Evolutionary conservation across 1,140 invertebrate genomes (phyloP).

Genomic region (Macrobrachium rosenbergii): DNA sequence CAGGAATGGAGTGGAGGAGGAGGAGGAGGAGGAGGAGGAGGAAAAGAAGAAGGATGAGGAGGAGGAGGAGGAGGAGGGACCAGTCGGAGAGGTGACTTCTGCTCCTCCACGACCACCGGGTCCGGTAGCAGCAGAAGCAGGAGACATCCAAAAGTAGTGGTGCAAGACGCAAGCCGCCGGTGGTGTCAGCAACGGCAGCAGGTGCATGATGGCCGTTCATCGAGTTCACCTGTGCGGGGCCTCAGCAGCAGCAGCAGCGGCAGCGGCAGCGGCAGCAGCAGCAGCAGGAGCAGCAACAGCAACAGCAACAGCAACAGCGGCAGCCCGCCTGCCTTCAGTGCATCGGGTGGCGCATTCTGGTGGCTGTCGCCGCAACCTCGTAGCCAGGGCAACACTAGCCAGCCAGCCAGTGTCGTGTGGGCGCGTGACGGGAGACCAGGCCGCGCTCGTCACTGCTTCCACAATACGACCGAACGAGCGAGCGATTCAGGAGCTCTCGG

Average conservation of each 20-base stretch:
- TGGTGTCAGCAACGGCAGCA: constrained; percentile 33
- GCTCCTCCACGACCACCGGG: not conserved
- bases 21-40: too few relatives aligned
- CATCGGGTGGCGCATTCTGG: constrained; percentile 46
- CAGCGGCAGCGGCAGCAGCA: too few relatives aligned
- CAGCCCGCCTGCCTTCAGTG: not conserved
- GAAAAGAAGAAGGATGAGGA: too few relatives aligned
- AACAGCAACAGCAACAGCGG: too few relatives aligned
- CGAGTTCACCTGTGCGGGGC: constrained; percentile 57
- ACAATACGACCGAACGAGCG: not conserved
- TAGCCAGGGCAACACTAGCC: constrained; percentile 11
- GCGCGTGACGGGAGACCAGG: constrained; percentile 50
- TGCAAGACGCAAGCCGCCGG: too few relatives aligned
- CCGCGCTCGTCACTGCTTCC: constrained; percentile 39
- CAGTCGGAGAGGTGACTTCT: too few relatives aligned
- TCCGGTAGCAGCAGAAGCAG: not conserved
- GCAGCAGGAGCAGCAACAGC: too few relatives aligned
- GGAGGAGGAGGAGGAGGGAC: too few relatives aligned
- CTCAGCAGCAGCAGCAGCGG: too few relatives aligned
- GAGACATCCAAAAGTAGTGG: too few relatives aligned
- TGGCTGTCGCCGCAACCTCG: constrained; percentile 38
- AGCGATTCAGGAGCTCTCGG: too few relatives aligned
- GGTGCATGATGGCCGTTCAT: constrained; percentile 61
- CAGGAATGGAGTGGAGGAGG: too few relatives aligned
- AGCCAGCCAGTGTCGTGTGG: constrained; percentile 55